phyloP scores from a whole-genome alignment of 2,797 vertebrate genomes.

The Argya squamiceps region DNA sequence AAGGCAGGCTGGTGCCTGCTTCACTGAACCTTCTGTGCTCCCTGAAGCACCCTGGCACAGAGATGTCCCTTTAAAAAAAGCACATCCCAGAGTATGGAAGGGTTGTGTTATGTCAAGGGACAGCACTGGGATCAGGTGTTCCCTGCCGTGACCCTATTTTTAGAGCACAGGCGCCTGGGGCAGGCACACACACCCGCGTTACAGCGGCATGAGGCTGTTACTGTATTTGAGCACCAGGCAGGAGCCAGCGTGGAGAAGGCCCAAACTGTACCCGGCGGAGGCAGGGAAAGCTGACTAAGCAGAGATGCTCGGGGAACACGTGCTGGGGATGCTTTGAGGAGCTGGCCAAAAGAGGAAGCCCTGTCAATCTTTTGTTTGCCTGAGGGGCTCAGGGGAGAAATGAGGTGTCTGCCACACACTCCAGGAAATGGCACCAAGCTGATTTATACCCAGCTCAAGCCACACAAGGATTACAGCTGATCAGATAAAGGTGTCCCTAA shows the following conservation, averaged over 20 bases:
- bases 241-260: neutral
- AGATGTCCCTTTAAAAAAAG: neutral
- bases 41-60: rapidly evolving
- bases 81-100: neutral
- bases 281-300: constrained; percentile 8
- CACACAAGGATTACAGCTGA: neutral
- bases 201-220: neutral
- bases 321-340: neutral
- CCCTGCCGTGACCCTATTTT: neutral
- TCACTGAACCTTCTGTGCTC: rapidly evolving
- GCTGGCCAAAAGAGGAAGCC: neutral
- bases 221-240: neutral
- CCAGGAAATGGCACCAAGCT: neutral
- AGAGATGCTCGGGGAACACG: neutral
- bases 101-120: neutral
- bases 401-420: neutral
- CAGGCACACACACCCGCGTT: neutral
- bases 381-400: neutral
- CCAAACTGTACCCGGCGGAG: neutral
- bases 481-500: neutral
- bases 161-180: neutral
- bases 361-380: neutral
- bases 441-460: neutral
- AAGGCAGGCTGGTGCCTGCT: neutral
- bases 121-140: neutral